Conservation (phyloP, 2,888 invertebrate genomes). For the Globia sparganii region DNA sequence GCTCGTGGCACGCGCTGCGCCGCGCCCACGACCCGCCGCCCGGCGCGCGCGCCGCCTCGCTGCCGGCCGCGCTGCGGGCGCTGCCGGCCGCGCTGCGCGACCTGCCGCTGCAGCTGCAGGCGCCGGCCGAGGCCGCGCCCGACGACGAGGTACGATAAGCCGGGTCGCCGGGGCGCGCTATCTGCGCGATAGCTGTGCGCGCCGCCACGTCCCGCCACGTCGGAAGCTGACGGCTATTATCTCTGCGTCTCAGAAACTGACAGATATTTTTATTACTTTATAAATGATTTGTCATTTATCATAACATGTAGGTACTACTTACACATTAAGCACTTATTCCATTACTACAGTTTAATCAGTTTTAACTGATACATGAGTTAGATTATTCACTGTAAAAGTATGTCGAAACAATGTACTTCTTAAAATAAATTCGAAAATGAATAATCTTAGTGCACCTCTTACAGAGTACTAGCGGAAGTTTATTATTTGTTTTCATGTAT, state of each 20-base stretch:
- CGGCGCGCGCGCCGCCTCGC: conserved; percentile 36
- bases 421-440: neutral
- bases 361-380: neutral
- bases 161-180: conserved; percentile 14
- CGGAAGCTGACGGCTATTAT: conserved; percentile 7
- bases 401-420: neutral
- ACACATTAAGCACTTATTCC: too few relatives aligned
- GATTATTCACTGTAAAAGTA: neutral
- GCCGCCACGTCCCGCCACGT: conserved; percentile 24
- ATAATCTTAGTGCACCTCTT: neutral
- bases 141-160: conserved; percentile 40
- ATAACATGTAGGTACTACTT: neutral
- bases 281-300: neutral
- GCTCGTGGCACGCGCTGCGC: conserved; percentile 70
- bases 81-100: conserved; percentile 20
- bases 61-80: conserved; percentile 50
- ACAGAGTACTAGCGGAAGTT: neutral
- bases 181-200: neutral
- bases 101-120: conserved; percentile 15
- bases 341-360: neutral
- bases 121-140: neutral
- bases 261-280: conserved; percentile 13
- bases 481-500: neutral
- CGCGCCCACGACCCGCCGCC: conserved; percentile 32
- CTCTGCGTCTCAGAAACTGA: neutral